Evolutionary conservation across 2,888 invertebrate genomes (phyloP), one percentile per base, ranked within the genome.

Genomic region (Drosophila heteroneura): DNA sequence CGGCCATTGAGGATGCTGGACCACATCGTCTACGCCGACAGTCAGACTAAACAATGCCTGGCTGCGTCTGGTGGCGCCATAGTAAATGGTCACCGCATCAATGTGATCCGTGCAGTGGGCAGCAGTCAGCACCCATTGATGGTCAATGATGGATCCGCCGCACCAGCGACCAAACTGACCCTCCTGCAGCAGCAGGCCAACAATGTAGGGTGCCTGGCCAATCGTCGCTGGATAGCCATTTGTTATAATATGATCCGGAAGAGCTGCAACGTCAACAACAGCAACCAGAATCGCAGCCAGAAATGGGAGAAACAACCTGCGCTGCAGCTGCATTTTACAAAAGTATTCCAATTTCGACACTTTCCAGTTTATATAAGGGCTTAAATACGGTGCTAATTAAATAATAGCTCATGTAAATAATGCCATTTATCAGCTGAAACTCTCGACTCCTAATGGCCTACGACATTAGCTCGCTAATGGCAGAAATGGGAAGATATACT

Each of bases 1-100:
- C 19, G 75, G 86, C 28, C 87, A 83, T 41, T 92, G 89, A 70
- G 94, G 94, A 41, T 93, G 91, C 59, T 91, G 85, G 7, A 91
- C 72, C 30, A 83, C 56, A 16, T 73, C 63, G 10, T 66, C 58
- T 9, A 65, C 75, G 19, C 61, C 19, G 3, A 92, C 86, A 1
- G 65, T 67, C 19, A 83, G 35, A 0, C 56, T 76, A 28, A 77
- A 75, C 22, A 83, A 60, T 5, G 88, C 76, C 9, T 79, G 61
- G 0, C 69, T 81, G 10, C 90, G 86, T 22, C 70, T 54, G 14
- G 81, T 89, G 5, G 85, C 83, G 12, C 92, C 92, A 62, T 91
- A 82, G 49, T 81, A 82, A 1, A 91, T 84, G 33, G 75, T 82
- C 12, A 81, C 81, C 5, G 72, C 61, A 19, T 73, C 61, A 7